Percentiles rank a stretch among this genome's conserved stretches.
Conservation (phyloP, 2,888 invertebrate genomes). For the Sminthurides aquaticus region DNA sequence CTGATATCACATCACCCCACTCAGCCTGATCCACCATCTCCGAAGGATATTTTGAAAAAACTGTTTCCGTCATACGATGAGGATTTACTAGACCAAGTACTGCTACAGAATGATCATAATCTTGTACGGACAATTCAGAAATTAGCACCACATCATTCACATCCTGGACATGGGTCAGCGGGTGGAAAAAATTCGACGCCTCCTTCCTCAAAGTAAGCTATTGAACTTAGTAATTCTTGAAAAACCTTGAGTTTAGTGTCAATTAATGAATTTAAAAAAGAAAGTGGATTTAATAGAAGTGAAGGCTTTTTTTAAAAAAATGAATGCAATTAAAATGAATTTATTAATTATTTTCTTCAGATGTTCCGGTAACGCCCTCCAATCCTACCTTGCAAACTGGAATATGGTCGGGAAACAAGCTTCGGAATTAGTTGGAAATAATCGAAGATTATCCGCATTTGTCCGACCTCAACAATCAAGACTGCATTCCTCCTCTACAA, state of each 20-base stretch:
- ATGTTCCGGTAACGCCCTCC: slow-evolving; percentile 41
- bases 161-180: background rate
- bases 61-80: slow-evolving; percentile 41
- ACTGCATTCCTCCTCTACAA: slow-evolving; percentile 13
- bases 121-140: slow-evolving; percentile 42
- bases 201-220: background rate
- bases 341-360: slow-evolving; percentile 27
- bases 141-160: slow-evolving; percentile 31
- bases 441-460: slow-evolving; percentile 39
- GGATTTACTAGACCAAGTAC: slow-evolving; percentile 36
- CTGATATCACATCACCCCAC: background rate
- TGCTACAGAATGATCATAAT: slow-evolving; percentile 42
- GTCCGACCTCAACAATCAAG: slow-evolving; percentile 40
- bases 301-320: no score
- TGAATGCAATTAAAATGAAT: no score
- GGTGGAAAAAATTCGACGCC: background rate
- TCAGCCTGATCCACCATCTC: slow-evolving; percentile 21
- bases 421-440: slow-evolving; percentile 8
- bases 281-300: no score
- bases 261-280: no score
- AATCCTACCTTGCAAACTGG: slow-evolving; percentile 41
- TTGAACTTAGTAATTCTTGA: no score
- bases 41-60: slow-evolving; percentile 39
- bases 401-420: slow-evolving; percentile 22
- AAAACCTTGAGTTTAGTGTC: no score